A percentile compares a stretch with the other conserved stretches of the same genome.
Evolutionary conservation across 2,888 invertebrate genomes (phyloP).

Genomic region (Brachyopa scutellaris): DNA sequence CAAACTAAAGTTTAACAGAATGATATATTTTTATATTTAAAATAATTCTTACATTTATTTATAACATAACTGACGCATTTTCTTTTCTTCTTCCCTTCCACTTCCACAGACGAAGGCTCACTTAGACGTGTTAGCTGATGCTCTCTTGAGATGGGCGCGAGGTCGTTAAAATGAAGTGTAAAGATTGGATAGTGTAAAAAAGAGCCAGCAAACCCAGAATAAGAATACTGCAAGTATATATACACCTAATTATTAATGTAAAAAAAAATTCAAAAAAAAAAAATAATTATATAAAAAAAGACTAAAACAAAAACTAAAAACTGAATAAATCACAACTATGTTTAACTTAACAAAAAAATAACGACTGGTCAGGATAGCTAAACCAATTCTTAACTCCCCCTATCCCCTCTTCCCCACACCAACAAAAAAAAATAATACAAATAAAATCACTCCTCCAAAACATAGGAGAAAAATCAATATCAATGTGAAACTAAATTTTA

Average conservation of each 20-base stretch:
- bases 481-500: constrained; percentile 52
- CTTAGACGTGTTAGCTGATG: constrained; percentile 96
- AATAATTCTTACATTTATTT: too few species aligned
- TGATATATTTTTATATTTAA: too few species aligned
- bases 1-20: too few species aligned
- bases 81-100: background rate
- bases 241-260: constrained; percentile 66
- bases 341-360: constrained; percentile 43
- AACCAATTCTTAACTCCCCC: constrained; percentile 42
- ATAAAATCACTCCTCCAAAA: constrained; percentile 11
- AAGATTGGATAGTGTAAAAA: constrained; percentile 69
- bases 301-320: constrained; percentile 38
- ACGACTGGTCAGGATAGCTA: constrained; percentile 55
- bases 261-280: constrained; percentile 56
- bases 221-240: constrained; percentile 69
- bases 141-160: constrained; percentile 95
- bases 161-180: constrained; percentile 87
- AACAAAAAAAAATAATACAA: constrained; percentile 28
- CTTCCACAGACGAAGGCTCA: constrained; percentile 93
- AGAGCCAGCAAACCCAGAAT: constrained; percentile 60
- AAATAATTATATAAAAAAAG: constrained; percentile 43
- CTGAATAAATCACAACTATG: constrained; percentile 48
- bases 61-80: background rate
- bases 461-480: constrained; percentile 24
- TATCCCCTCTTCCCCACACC: too few species aligned